A percentile compares a stretch with the other conserved stretches of the same genome.
Evolutionary conservation across 2,797 vertebrate genomes (phyloP).

Genomic region (Apogon hyalosoma): DNA sequence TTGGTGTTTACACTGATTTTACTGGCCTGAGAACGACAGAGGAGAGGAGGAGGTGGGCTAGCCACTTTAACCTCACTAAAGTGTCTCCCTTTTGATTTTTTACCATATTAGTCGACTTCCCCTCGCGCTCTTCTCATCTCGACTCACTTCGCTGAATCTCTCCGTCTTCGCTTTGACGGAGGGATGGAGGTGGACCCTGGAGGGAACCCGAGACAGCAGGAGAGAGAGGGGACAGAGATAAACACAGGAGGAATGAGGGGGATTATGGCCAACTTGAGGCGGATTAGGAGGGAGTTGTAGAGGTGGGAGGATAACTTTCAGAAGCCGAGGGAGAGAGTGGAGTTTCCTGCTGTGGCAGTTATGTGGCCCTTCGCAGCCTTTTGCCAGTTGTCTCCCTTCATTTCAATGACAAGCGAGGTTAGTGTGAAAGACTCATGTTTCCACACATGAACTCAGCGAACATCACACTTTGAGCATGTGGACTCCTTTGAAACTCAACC

Average conservation of each 20-base stretch:
- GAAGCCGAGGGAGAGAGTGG: conserved; percentile 51
- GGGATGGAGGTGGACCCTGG: conserved; percentile 29
- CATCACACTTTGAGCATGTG: not conserved
- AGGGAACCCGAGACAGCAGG: conserved; percentile 28
- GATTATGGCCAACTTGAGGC: conserved; percentile 51
- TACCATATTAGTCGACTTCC: conserved; percentile 73
- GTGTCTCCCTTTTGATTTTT: conserved; percentile 61
- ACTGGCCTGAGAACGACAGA: conserved; percentile 9
- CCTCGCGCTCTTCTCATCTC: conserved; percentile 33
- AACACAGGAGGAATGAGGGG: conserved; percentile 51
- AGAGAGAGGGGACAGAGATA: conserved; percentile 7
- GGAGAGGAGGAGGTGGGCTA: conserved; percentile 39
- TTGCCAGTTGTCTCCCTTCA: conserved; percentile 58
- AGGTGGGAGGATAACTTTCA: conserved; percentile 68
- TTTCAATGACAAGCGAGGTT: conserved; percentile 39
- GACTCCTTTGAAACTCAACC: not conserved
- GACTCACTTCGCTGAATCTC: conserved; percentile 44
- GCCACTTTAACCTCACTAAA: conserved; percentile 43
- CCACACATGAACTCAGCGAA: conserved; percentile 11
- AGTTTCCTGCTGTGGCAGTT: conserved; percentile 65
- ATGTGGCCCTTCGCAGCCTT: conserved; percentile 55
- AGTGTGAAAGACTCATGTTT: not conserved
- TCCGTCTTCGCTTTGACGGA: conserved; percentile 16
- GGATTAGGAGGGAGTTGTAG: conserved; percentile 39
- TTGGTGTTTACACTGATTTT: conserved; percentile 61